Conservation (phyloP, 2,888 invertebrate species). For the Metacarcinus magister region DNA sequence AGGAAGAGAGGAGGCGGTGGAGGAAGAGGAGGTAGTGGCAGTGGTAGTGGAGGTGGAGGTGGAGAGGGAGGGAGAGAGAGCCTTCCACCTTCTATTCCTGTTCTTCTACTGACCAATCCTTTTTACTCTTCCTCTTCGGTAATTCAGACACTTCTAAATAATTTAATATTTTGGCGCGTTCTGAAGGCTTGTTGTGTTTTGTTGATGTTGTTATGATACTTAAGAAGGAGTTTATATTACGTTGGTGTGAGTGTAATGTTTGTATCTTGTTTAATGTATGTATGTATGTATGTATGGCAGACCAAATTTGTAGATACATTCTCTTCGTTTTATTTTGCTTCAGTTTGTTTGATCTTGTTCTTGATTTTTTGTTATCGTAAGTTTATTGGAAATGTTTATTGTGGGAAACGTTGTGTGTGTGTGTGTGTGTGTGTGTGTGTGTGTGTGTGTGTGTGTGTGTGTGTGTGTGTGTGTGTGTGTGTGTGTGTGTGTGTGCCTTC, state of each 20-base stretch:
- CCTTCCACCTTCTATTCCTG: not conserved
- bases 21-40: not conserved
- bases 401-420: not conserved
- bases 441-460: no score
- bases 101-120: not conserved
- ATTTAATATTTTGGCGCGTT: not conserved
- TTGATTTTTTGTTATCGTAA: not conserved
- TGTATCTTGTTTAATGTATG: not conserved
- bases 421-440: no score
- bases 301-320: no score
- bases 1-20: not conserved
- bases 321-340: not conserved
- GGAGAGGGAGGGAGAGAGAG: not conserved
- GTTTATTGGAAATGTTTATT: not conserved
- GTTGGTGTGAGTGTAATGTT: no score
- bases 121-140: not conserved
- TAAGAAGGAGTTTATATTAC: no score
- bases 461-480: not conserved
- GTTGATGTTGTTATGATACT: no score
- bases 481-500: not conserved
- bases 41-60: no score
- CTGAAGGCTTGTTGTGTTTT: not conserved
- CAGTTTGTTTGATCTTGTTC: not conserved
- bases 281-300: no score
- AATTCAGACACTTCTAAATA: not conserved